Base-by-base conservation (phyloP, 1,140 invertebrate species). In the Olivierus martensii region DNA sequence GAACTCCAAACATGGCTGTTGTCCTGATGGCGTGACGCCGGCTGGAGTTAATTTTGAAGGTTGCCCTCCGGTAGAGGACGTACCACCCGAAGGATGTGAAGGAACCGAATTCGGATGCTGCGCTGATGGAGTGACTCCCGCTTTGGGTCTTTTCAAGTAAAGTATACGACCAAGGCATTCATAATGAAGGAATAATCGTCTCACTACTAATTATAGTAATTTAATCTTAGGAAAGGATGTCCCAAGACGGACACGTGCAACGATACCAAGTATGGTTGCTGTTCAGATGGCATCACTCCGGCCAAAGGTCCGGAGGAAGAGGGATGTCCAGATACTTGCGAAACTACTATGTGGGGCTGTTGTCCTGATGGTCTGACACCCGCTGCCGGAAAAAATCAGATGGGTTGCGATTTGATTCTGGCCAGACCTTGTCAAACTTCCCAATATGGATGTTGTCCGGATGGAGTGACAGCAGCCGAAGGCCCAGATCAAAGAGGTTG, bases 141-240 rank as follows among this genome's bases (percentile, higher is more conserved):
- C 92, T 1, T 84, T 90, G 64, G 92, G 90, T 39, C 79, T 81
- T 18, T 81, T 87, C 55, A 89, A 87, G 66, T 78, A 82, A 58
- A 87, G 85, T 39, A 78, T 2, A 28, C 0, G 79, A 80, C 56
- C 70, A 75, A 28, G 83, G 92, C 67, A 87, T 88, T 1, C 95
- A 91, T 67, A 47, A 43, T 12, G 47, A 53, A 19, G 5, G 19
- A 15, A 60, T 57, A 14, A 55, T 54, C 15, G 56, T 55, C 19
- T 56, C 48, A 15, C 14, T n/a, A 6, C 39, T 36, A 11, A 47
- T 39, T 18, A 9, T 55, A 11, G 48, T 46, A 51, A 39, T 36
- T 2, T 0, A 6, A 28, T 28, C 9, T 28, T 9, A 28, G 53
- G 53, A 28, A 55, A 57, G 28, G 58, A 58, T 66, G 65, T 56